These are phyloP conservation scores for Suricata suricatta DNA, from an alignment of 2,113 vertebrate genomes.

Conservation along the genomic window DNA sequence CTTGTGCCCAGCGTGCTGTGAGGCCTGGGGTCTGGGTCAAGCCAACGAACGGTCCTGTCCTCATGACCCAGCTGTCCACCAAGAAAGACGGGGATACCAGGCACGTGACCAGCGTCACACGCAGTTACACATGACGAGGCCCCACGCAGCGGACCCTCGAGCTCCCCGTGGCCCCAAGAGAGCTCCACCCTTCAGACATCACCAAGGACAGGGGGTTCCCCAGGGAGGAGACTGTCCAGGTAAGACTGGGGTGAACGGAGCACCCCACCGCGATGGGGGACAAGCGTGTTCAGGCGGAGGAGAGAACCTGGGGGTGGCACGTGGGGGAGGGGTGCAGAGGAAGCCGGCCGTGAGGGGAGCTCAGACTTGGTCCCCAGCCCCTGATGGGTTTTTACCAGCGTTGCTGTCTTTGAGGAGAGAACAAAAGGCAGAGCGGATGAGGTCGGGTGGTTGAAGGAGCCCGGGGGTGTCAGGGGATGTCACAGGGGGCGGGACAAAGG, in stretches of 20 bases:
- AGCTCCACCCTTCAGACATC: not conserved
- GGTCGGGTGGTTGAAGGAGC: not conserved
- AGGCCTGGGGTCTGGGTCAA: not conserved
- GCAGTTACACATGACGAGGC: rapidly evolving
- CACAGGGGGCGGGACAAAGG: too few relatives aligned
- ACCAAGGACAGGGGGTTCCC: not conserved
- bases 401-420: not conserved
- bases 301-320: rapidly evolving
- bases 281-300: not conserved
- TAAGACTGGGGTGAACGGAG: not conserved
- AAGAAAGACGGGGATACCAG: not conserved
- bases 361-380: not conserved
- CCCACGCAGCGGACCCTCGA: not conserved
- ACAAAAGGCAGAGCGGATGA: not conserved
- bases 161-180: not conserved
- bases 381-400: too few relatives aligned
- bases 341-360: not conserved
- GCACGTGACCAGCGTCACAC: rapidly evolving
- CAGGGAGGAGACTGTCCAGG: not conserved
- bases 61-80: not conserved
- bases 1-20: rapidly evolving
- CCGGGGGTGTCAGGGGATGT: not conserved
- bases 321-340: too few relatives aligned
- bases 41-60: not conserved
- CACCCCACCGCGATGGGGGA: rapidly evolving